These are phyloP conservation scores for Heliothis subflexa DNA, from an alignment of 1,140 invertebrate species.

Conservation along the genomic window DNA sequence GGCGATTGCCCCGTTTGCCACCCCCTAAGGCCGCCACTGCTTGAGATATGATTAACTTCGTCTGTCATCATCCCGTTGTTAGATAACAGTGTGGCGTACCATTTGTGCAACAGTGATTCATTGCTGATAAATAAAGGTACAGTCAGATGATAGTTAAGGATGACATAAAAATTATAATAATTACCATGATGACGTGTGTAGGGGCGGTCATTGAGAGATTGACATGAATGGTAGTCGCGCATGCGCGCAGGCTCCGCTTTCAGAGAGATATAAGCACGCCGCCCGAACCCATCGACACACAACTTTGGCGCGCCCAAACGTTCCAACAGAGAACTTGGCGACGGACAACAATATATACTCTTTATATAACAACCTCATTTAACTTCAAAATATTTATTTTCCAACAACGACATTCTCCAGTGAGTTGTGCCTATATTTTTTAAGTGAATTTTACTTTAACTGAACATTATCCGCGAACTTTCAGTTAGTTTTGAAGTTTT, in stretches of 20 bases:
- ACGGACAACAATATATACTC: constrained; percentile 36
- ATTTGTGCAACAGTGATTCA: constrained; percentile 6
- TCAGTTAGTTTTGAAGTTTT: constrained; percentile 63
- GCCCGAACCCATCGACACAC: constrained; percentile 68
- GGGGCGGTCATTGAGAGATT: constrained; percentile 80
- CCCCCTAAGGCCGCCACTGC: no score
- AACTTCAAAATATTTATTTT: constrained; percentile 53
- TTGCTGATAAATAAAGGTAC: background rate
- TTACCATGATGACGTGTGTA: constrained; percentile 63
- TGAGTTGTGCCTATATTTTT: constrained; percentile 67
- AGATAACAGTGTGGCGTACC: background rate
- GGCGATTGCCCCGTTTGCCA: no score
- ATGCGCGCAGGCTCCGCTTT: constrained; percentile 67
- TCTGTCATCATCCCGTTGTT: background rate
- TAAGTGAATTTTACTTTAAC: constrained; percentile 54
- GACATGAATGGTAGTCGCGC: constrained; percentile 80
- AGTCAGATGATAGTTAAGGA: constrained; percentile 11
- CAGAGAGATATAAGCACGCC: constrained; percentile 78
- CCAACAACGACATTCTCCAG: constrained; percentile 55
- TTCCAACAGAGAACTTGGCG: constrained; percentile 68
- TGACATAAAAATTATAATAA: constrained; percentile 46
- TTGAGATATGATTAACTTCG: no score
- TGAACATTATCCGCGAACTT: constrained; percentile 56
- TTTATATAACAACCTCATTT: constrained; percentile 38
- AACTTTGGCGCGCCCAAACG: constrained; percentile 80